Conservation (phyloP, 2,888 invertebrate genomes). For the Tridacna crocea region DNA sequence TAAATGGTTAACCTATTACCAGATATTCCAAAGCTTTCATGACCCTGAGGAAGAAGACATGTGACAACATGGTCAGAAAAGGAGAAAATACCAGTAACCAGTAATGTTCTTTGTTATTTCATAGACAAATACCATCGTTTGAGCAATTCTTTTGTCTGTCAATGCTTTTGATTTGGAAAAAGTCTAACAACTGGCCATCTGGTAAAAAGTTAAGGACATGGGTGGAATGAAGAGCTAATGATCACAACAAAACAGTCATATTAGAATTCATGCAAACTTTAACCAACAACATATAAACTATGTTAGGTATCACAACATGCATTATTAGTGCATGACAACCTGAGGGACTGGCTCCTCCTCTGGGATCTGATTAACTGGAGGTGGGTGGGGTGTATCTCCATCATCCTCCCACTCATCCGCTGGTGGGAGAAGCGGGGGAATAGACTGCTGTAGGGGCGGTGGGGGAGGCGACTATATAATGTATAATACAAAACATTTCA, state of each 20-base stretch:
- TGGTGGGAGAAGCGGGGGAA: conserved; percentile 16
- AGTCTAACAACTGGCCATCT: not conserved
- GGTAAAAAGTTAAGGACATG: not conserved
- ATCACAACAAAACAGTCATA: not conserved
- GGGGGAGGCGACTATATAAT: conserved; percentile 3
- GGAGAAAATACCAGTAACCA: not conserved
- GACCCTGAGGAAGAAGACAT: not conserved
- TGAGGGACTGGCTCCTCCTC: conserved; percentile 21
- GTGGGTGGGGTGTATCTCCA: conserved; percentile 24
- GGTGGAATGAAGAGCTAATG: not conserved
- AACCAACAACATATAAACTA: not conserved
- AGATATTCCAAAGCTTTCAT: not conserved
- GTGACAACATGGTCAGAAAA: not conserved
- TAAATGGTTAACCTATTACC: too few species aligned
- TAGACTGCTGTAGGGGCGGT: not conserved
- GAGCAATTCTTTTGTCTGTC: too few species aligned
- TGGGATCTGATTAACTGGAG: conserved; percentile 6
- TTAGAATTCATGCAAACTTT: not conserved
- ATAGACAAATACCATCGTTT: too few species aligned
- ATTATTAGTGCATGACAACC: conserved; percentile 26
- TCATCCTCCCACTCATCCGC: conserved; percentile 2
- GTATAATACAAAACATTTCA: too few species aligned
- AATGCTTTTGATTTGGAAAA: too few species aligned
- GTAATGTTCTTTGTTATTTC: not conserved
- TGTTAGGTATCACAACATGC: conserved; percentile 10